phyloP scores from a whole-genome alignment of 2,888 invertebrate genomes.

The Muscina levida region DNA sequence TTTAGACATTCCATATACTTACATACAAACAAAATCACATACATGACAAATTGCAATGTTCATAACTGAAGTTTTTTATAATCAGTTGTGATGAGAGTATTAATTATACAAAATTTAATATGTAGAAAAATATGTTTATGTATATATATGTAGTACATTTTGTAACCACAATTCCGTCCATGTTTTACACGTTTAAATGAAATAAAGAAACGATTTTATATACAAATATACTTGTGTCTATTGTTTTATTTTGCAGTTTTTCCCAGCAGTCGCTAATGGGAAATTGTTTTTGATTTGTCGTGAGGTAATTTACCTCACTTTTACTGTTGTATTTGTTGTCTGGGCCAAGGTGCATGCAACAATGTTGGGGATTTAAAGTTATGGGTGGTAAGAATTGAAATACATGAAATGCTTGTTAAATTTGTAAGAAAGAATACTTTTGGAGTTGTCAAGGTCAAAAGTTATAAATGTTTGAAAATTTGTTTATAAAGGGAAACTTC shows the following conservation, averaged over 20 bases:
- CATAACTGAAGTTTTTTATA: background rate
- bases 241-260: conserved; percentile 18
- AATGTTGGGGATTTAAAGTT: no score
- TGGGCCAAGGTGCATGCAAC: conserved; percentile 16
- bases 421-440: no score
- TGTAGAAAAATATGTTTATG: background rate
- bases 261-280: conserved; percentile 1
- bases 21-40: background rate
- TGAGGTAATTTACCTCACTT: background rate
- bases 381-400: no score
- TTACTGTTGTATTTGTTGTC: conserved; percentile 11
- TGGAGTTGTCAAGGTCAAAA: no score
- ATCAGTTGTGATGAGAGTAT: background rate
- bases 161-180: conserved; percentile 29
- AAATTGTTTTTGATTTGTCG: background rate
- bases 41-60: background rate
- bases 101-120: background rate
- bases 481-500: no score
- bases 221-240: background rate
- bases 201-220: conserved; percentile 25
- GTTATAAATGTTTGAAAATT: no score
- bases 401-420: no score
- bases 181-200: conserved; percentile 28
- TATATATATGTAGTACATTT: conserved; percentile 26
- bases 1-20: conserved; percentile 23